Percentiles rank a stretch among this genome's conserved stretches.
These are phyloP conservation scores for Ochlodes sylvanus DNA, from an alignment of 2,888 invertebrate species.

Conservation along the genomic window DNA sequence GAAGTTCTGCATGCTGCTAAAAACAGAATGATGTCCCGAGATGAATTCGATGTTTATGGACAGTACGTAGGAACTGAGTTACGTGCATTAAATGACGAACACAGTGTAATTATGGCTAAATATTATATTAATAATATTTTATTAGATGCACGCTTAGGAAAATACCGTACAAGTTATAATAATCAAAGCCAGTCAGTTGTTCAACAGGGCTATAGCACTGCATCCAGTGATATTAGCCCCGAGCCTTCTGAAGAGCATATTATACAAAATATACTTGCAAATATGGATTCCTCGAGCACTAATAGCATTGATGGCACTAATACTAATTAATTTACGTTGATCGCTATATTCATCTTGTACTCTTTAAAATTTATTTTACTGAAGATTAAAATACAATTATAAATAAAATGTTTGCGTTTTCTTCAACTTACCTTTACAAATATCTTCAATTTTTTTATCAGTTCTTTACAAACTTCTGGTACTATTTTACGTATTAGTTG, in stretches of 20 bases:
- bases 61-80: conserved; percentile 12
- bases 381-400: no score
- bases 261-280: no score
- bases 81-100: conserved; percentile 7
- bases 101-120: conserved; percentile 38
- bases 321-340: no score
- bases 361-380: no score
- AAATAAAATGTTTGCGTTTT: no score
- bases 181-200: conserved; percentile 31
- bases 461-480: conserved; percentile 40
- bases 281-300: no score
- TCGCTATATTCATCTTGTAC: no score
- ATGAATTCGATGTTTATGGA: conserved; percentile 20
- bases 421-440: no score
- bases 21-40: conserved; percentile 14
- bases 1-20: conserved; percentile 13
- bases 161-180: conserved; percentile 40
- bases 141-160: conserved; percentile 42
- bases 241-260: no score
- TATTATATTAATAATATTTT: conserved; percentile 46
- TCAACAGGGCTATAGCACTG: conserved; percentile 36
- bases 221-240: no score
- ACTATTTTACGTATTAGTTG: conserved; percentile 44
- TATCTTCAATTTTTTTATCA: conserved; percentile 11
- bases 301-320: no score